Evolutionary conservation across 2,797 vertebrate species (phyloP), one percentile per base, ranked within the genome.

Genomic region (Emydoidea blandingii): DNA sequence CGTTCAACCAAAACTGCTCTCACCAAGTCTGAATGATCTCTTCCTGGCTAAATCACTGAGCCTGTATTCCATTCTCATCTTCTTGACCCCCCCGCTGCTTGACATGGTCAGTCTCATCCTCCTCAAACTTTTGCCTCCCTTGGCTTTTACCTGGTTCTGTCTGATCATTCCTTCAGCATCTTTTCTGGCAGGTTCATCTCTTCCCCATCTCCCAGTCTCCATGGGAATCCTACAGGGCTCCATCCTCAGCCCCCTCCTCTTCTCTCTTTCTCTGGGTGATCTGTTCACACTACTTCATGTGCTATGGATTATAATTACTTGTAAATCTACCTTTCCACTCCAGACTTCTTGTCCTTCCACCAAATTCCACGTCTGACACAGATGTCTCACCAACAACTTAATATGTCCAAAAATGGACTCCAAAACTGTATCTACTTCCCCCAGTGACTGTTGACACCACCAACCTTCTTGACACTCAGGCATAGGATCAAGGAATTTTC

Each of bases 241-340:
- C n/a, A 37, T 5, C 65, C 65, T 68, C n/a, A 8, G 34, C 7
- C 62, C 34, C 8, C 62, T 18, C 59, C 34, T 19, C 34, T n/a
- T 16, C 57, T 65, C 16, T 16, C 7, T 85, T 52, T 85, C 9
- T 0, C 37, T 41, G 10, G 57, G 16, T 29, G 19, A 10, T 1
- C 76, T 14, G 44, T 27, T 56, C 8, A 0, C 23, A 80, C 41
- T 4, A 47, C 41, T 47, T 41, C 72, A 10, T 1, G 1, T 1
- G 5, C 31, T 25, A 1, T 0, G 27, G 65, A 44, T 0, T 1
- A 44, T 0, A 0, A 2, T 4, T 8, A 4, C 12, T 0, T 8
- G 47, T 31, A 5, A 47, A 12, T 78, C 0, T 16, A 37, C n/a
- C 65, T 68, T 68, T 62, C 31, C 59, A 62, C 15, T 62, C 31